Evolutionary conservation across 2,113 vertebrate genomes (phyloP).

Genomic region (Festucalex cinctus): DNA sequence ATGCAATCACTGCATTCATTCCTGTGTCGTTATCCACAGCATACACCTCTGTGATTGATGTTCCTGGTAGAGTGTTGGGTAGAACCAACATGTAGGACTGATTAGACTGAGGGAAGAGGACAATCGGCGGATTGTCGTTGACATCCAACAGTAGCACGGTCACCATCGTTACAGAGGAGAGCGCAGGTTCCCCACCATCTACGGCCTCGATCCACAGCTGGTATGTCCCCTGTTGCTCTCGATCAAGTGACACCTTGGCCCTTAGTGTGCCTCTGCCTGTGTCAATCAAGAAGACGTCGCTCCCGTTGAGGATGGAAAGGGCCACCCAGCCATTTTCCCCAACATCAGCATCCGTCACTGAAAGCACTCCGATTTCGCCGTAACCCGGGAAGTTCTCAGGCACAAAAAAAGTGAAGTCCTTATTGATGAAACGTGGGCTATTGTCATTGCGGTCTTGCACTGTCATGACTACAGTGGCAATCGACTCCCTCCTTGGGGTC

Average conservation of each 20-base stretch:
- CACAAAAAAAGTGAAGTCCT: conserved; percentile 97
- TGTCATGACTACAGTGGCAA: conserved; percentile 86
- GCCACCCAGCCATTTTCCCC: conserved; percentile 94
- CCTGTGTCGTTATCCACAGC: conserved; percentile 97
- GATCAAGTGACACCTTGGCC: conserved; percentile 89
- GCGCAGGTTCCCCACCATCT: conserved; percentile 89
- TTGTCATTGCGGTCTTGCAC: conserved; percentile 97
- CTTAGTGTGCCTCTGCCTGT: conserved; percentile 88
- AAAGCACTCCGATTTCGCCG: conserved; percentile 93
- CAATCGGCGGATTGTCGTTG: conserved; percentile 95
- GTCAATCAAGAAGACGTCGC: conserved; percentile 96
- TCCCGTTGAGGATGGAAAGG: conserved; percentile 91
- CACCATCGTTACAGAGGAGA: conserved; percentile 92
- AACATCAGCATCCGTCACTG: conserved; percentile 89
- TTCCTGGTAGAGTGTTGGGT: conserved; percentile 91
- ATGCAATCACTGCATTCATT: conserved; percentile 98
- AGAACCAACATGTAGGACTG: conserved; percentile 94
- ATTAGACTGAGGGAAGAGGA: conserved; percentile 96
- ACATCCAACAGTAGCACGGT: conserved; percentile 93
- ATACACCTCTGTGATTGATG: conserved; percentile 95
- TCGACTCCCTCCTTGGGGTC: conserved; percentile 83
- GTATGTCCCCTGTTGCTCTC: conserved; percentile 95
- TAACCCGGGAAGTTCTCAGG: conserved; percentile 97
- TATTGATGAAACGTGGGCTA: conserved; percentile 94
- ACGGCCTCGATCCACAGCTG: conserved; percentile 89